Base-by-base conservation (phyloP, 2,797 vertebrate species). In the Rhynchotus rufescens region DNA sequence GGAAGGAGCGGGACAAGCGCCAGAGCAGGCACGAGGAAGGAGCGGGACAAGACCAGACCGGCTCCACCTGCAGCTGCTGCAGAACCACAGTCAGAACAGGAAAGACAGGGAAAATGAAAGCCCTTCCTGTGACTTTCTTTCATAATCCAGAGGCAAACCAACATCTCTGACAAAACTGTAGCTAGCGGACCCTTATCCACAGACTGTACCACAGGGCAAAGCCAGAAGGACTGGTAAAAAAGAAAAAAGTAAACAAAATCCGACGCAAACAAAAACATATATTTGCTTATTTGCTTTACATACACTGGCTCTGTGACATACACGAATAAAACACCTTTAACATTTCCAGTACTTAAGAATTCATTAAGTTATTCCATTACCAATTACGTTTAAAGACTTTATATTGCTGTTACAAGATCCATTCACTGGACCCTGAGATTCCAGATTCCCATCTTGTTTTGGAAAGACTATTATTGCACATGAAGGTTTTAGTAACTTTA, bases 401-500 rank as follows among this genome's bases (percentile, higher is more conserved):
- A 66, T 16, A 74, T 19, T 10, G 8, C 28, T 15, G 40, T 51
- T 74, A 71, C 12, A 34, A 13, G 22, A 86, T 84, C 66, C 9
- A 62, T 45, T 6, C 62, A 45, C 8, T 17, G 15, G 62, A 75
- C 81, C 25, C 60, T 88, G 16, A 1, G 82, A 92, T 61, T 61
- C 20, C 34, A 82, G 72, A 91, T 34, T 60, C 68, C 32, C 9
- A 20, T 49, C 62, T 92, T 72, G 19, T 64, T 93, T 54, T 91
- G 42, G 79, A 54, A 34, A 88, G 20, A 75, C 8, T 82, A 44
- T 6, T 80, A 44, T 80, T 86, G 77, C 78, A 82, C 62, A 69
- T 89, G 60, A 83, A 91, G 73, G 79, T 69, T 71, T 80, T 71
- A 67, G 4, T 62, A 90, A 78, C 62, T 82, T 86, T 15, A 92